Percentiles rank a stretch among this genome's conserved stretches.
phyloP scores from a whole-genome alignment of 2,888 invertebrate species.

The Coelogynopora nodosa region DNA sequence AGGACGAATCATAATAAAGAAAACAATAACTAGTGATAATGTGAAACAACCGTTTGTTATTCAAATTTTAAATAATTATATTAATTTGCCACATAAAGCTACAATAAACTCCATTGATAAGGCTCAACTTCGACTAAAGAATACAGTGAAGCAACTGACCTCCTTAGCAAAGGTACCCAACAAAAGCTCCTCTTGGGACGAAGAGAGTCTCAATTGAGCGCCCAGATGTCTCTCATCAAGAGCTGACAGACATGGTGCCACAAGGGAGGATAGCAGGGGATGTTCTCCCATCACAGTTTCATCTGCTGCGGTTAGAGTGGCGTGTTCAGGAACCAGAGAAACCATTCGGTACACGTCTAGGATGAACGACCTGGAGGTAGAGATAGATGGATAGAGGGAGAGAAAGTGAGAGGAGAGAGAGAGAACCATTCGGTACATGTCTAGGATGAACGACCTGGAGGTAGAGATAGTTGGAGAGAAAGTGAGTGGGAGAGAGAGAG shows the following conservation, averaged over 20 bases:
- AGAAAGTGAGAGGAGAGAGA: too few species aligned
- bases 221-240: constrained; percentile 95
- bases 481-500: too few species aligned
- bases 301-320: constrained; percentile 81
- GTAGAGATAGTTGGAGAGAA: too few species aligned
- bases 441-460: constrained; percentile 77
- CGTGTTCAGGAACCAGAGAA: constrained; percentile 89
- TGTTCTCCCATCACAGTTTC: constrained; percentile 66
- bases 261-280: constrained; percentile 77
- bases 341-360: constrained; percentile 86
- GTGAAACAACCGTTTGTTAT: too few species aligned
- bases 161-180: neutral
- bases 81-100: too few species aligned
- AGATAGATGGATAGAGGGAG: too few species aligned
- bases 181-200: neutral
- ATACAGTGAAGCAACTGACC: neutral
- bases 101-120: too few species aligned
- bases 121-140: too few species aligned
- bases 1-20: too few species aligned
- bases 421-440: constrained; percentile 83
- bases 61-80: too few species aligned
- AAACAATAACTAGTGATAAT: too few species aligned
- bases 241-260: constrained; percentile 67
- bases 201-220: constrained; percentile 86
- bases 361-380: constrained; percentile 72